Evolutionary conservation across 1,140 invertebrate species (phyloP), one percentile per base, ranked within the genome.

Genomic region (Lasaia peninsularis): DNA sequence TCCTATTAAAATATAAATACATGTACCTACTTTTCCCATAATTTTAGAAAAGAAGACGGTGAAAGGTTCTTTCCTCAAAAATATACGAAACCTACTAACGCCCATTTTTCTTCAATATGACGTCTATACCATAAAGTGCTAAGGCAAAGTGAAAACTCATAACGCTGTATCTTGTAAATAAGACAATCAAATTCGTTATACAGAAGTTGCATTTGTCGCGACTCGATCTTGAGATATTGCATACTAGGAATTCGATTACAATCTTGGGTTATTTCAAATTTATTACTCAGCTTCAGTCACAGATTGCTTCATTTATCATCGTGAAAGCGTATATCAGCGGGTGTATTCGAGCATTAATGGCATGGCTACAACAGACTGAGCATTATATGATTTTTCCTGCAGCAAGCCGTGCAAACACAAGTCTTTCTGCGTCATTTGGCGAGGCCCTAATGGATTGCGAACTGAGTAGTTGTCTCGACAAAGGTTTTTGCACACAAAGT

Each of bases 341-440:
- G 58, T 65, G 57, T 63, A 67, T 61, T 60, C 65, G 58, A 71
- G 68, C 71, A 66, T 67, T 71, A 73, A 75, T 67, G 59, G 58
- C 55, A 56, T 56, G 55, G 54, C 58, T 56, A 51, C 54, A 55
- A 48, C 40, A 48, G 40, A 48, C 40, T 48, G 40, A 48, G 56
- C 56, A 70, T 71, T 76, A 69, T 68, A 74, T 75, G 69, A 72
- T 72, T 76, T 67, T 69, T 67, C 61, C 56, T 50, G 54, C 60
- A 67, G 58, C 63, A 62, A 66, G 61, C 58, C 14, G 56, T 67
- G 63, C 67, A 69, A 69, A 67, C 69, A 69, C 69, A 70, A 80
- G 71, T 82, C 75, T 85, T 85, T 80, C 75, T 77, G 78, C 75
- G 62, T 87, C 81, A 87, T 87, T 87, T 82, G 71, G 71, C 69